Evolutionary conservation across 2,113 vertebrate genomes (phyloP).

Genomic region (Myotis lucifugus): DNA sequence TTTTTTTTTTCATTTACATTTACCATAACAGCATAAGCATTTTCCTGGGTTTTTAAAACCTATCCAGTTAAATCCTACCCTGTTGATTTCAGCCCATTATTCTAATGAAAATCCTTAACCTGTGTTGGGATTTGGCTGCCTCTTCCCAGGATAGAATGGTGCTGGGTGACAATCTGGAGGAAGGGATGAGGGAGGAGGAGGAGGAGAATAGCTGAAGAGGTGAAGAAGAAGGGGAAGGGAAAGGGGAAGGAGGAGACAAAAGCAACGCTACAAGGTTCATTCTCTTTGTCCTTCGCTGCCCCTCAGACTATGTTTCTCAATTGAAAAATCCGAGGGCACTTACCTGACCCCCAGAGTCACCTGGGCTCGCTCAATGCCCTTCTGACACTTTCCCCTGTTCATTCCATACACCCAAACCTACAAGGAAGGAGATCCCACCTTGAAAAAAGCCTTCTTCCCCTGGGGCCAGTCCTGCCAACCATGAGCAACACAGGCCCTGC

Average conservation of each 20-base stretch:
- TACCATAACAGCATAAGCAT: not conserved
- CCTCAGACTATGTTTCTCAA: not conserved
- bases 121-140: not conserved
- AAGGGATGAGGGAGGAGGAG: not conserved
- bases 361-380: not conserved
- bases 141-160: not conserved
- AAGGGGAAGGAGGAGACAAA: not conserved
- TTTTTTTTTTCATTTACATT: not conserved
- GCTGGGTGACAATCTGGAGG: not conserved
- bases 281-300: not conserved
- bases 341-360: not conserved
- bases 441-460: not conserved
- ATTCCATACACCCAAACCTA: not conserved
- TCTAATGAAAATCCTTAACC: not conserved
- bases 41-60: conserved; percentile 15
- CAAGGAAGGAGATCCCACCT: not conserved
- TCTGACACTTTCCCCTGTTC: not conserved
- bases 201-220: not conserved
- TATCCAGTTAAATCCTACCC: not conserved
- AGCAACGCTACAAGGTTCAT: not conserved
- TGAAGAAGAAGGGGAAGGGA: too few species aligned
- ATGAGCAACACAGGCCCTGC: not conserved
- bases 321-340: not conserved
- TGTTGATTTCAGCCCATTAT: not conserved
- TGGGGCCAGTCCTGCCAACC: not conserved